Evolutionary conservation across 92 coral and sea anemone species (phyloP).

Genomic region (Pocillopora grandis): DNA sequence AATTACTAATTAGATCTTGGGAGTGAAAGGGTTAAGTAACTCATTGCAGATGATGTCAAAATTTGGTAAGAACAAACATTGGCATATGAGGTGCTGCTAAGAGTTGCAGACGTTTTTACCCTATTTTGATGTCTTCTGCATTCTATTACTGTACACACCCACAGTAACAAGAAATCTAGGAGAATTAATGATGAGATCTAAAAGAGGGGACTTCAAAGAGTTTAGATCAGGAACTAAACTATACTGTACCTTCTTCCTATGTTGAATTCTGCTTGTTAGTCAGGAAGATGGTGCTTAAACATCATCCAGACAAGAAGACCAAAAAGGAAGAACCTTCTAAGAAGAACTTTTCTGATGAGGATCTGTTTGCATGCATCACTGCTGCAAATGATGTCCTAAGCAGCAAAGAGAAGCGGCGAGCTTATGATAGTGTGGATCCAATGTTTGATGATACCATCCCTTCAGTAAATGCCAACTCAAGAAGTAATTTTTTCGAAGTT

Average conservation of each 20-base stretch:
- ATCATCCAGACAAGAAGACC: conserved; percentile 93
- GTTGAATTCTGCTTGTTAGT: conserved; percentile 40
- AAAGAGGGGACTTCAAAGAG: no score
- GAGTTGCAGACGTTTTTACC: no score
- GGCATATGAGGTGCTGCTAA: no score
- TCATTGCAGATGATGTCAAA: no score
- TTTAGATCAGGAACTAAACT: no score
- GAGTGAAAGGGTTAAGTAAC: no score
- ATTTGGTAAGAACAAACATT: no score
- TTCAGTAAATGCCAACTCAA: conserved; percentile 66
- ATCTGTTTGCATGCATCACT: conserved; percentile 89
- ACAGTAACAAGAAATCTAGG: no score
- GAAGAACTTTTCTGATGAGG: conserved; percentile 55
- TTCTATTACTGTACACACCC: no score
- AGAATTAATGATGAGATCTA: no score
- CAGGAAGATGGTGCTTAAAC: conserved; percentile 89
- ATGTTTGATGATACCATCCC: conserved; percentile 88
- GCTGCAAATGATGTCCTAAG: conserved; percentile 90
- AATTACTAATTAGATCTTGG: no score
- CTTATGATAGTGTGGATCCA: conserved; percentile 93
- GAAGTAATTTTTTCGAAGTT: conserved; percentile 76
- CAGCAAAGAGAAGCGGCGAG: conserved; percentile 74
- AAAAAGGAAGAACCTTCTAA: conserved; percentile 26
- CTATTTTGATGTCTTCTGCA: no score
- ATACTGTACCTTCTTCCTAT: neutral